Conservation (phyloP, 2,888 invertebrate genomes). For the Phyllotreta striolata region DNA sequence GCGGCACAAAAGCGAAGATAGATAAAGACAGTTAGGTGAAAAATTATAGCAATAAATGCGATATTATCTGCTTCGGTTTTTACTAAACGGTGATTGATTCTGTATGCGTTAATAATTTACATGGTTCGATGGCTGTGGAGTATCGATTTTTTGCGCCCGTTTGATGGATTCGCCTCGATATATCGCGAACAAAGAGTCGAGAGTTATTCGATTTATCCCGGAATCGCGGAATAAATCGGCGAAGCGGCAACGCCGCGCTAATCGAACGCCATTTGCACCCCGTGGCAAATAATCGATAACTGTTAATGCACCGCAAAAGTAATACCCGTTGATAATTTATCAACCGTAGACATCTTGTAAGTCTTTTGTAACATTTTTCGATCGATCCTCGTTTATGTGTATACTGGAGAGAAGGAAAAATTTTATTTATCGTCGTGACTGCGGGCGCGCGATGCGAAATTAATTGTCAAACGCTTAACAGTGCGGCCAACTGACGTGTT, state of each 20-base stretch:
- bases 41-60: constrained; percentile 31
- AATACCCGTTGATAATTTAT: constrained; percentile 31
- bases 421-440: constrained; percentile 19
- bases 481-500: constrained; percentile 18
- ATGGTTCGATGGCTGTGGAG: constrained; percentile 25
- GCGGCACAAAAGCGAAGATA: constrained; percentile 28
- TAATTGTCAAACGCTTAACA: constrained; percentile 33
- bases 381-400: too few relatives aligned
- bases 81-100: constrained; percentile 33
- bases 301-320: constrained; percentile 23
- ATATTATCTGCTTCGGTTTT: constrained; percentile 27
- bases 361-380: constrained; percentile 33
- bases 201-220: too few relatives aligned
- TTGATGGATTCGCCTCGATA: constrained; percentile 11
- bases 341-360: constrained; percentile 28
- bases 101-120: constrained; percentile 23
- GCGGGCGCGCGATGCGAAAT: constrained; percentile 29
- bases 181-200: constrained; percentile 5
- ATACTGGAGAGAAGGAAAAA: too few relatives aligned
- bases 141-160: constrained; percentile 12
- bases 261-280: constrained; percentile 18
- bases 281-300: constrained; percentile 29
- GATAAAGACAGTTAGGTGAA: constrained; percentile 35
- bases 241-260: background rate
- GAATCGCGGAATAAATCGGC: too few relatives aligned